phyloP scores from a whole-genome alignment of 2,888 invertebrate species.

The Heterodera filipjevi region DNA sequence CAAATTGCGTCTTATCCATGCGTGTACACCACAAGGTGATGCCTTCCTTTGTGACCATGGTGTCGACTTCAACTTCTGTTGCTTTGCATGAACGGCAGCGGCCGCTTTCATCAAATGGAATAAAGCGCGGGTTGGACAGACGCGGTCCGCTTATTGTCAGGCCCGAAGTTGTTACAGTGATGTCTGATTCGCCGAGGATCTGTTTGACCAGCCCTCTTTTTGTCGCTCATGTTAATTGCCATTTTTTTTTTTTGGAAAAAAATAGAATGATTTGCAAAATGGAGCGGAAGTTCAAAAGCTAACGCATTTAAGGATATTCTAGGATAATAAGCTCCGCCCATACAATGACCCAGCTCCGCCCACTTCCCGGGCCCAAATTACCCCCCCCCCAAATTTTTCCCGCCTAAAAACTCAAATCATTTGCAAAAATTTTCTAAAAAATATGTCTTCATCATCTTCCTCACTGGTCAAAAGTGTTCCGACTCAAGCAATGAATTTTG shows the following conservation, averaged over 20 bases:
- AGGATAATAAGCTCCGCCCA: no score
- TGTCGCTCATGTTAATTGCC: slow-evolving; percentile 17
- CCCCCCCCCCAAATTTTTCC: no score
- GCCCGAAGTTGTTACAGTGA: neutral
- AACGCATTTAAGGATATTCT: no score
- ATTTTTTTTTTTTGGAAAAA: neutral
- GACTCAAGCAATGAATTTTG: no score
- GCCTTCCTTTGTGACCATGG: slow-evolving; percentile 4
- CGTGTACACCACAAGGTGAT: neutral
- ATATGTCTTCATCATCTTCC: no score
- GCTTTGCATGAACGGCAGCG: neutral
- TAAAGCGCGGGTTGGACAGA: neutral
- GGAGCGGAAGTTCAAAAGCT: no score
- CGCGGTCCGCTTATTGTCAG: neutral
- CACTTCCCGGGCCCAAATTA: no score
- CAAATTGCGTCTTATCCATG: neutral
- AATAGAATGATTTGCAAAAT: neutral
- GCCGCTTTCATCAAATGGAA: neutral
- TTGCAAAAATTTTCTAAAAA: no score
- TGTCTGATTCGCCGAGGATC: neutral
- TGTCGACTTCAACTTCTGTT: neutral
- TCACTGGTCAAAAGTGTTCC: no score
- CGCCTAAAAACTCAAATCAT: no score
- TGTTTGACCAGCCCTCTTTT: neutral
- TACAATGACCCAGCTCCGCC: no score